Base-by-base conservation (phyloP, 2,797 vertebrate genomes). In the Hirundo rustica region DNA sequence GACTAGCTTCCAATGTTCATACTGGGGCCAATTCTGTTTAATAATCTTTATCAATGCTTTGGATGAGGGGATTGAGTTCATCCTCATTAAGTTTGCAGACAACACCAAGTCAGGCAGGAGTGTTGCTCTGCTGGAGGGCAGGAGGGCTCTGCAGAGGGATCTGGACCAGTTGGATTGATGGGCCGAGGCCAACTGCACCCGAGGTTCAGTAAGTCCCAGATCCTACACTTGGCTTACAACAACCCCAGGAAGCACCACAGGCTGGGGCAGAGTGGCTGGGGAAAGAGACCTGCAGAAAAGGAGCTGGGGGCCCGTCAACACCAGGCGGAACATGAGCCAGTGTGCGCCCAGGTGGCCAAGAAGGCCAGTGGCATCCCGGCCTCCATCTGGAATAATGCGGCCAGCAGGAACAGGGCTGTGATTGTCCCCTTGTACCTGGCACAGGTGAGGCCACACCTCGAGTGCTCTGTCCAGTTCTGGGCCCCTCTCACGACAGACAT, bases 21-120 rank as follows among this genome's bases (percentile, higher is more conserved):
- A 47, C 0, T 54, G 8, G 22, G 40, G 30, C 26, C 32, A 42
- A 30, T 25, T 78, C 47, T 66, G 27, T 61, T 78, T 48, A 61
- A 34, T 27, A 42, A 54, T 32, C 29, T 32, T 51, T 72, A 36
- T 5, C 2, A 3, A 15, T n/a, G 18, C 29, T 44, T 48, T 67
- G 27, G 40, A 48, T 1, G 7, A 36, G 34, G 9, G 11, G 7
- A 25, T 36, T 16, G 47, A 72, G 30, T 21, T 29, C 30, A 66
- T 30, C 13, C 53, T 47, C 34, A 9, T 27, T 25, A 73, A 29
- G 11, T 23, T 48, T 0, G 0, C 11, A 23, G 53, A 60, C 0
- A 1, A 78, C 40, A 66, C 13, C 26, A 21, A 29, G 16, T 0
- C 72, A 40, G 22, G 30, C 30, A 84, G 30, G 15, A 77, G 10